These are phyloP conservation scores for Lordiphosa collinella DNA, from an alignment of 1,140 invertebrate species.

Conservation along the genomic window DNA sequence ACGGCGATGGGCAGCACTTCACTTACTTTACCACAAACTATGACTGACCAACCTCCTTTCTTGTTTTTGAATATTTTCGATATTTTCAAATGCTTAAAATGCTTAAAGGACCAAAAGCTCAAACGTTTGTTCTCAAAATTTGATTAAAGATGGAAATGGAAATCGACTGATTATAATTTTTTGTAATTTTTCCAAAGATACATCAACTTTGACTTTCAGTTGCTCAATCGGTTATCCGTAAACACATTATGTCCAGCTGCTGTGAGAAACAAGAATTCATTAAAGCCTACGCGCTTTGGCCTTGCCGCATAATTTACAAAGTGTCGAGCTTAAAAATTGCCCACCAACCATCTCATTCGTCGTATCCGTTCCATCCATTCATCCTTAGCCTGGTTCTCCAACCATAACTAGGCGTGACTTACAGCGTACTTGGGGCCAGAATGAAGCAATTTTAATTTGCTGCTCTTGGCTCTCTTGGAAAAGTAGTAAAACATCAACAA, in stretches of 20 bases:
- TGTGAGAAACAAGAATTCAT: conserved; percentile 41
- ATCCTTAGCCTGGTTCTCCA: conserved; percentile 33
- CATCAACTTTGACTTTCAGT: conserved; percentile 7
- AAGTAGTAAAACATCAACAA: conserved; percentile 68
- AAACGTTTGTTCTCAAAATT: too few species aligned
- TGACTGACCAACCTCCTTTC: too few species aligned
- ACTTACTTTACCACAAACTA: too few species aligned
- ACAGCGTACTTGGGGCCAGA: conserved; percentile 40
- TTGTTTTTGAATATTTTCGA: too few species aligned
- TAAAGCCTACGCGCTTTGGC: conserved; percentile 39
- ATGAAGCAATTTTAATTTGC: conserved; percentile 76
- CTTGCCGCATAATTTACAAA: conserved; percentile 62
- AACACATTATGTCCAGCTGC: background rate
- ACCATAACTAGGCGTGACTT: conserved; percentile 57
- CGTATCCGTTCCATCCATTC: conserved; percentile 29
- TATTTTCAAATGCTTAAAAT: too few species aligned
- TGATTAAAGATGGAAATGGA: too few species aligned
- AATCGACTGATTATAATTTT: too few species aligned
- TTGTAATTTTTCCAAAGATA: too few species aligned
- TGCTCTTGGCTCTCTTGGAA: conserved; percentile 33
- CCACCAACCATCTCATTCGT: conserved; percentile 34
- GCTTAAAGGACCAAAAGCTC: too few species aligned
- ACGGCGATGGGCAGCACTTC: too few species aligned
- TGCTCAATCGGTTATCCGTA: too few species aligned
- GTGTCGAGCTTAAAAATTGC: conserved; percentile 63